These are phyloP conservation scores for Drosophila biarmipes DNA, from an alignment of 1,140 invertebrate genomes.

Conservation along the genomic window DNA sequence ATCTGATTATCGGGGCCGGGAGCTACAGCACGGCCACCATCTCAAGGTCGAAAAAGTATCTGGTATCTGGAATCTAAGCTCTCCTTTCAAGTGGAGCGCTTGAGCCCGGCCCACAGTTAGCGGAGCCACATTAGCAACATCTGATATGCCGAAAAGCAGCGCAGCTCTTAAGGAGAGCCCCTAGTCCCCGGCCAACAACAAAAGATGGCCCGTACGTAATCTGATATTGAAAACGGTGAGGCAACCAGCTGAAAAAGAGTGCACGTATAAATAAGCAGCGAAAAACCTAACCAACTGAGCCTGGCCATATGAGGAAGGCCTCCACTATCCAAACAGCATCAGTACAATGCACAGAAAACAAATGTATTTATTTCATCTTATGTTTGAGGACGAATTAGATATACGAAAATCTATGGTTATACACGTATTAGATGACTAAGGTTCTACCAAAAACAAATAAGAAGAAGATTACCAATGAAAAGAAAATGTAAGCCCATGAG, in stretches of 20 bases:
- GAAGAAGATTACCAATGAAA: not conserved
- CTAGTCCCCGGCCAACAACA: conserved; percentile 30
- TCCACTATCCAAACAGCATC: conserved; percentile 51
- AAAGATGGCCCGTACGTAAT: conserved; percentile 70
- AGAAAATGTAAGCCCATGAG: not conserved
- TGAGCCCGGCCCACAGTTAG: conserved; percentile 17
- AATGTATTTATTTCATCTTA: conserved; percentile 2
- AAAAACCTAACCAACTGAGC: conserved; percentile 35
- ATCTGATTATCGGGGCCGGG: conserved; percentile 33
- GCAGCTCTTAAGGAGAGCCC: conserved; percentile 32
- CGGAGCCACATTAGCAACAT: conserved; percentile 52
- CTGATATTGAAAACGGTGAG: conserved; percentile 69
- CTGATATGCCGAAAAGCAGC: conserved; percentile 52
- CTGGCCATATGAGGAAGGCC: conserved; percentile 62
- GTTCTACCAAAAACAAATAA: not conserved
- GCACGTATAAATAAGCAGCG: conserved; percentile 35
- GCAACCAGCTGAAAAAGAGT: conserved; percentile 44
- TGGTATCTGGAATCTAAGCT: conserved; percentile 36
- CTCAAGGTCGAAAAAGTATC: conserved; percentile 52
- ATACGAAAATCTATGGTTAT: not conserved
- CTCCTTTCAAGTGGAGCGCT: conserved; percentile 56
- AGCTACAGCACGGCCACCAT: conserved; percentile 24
- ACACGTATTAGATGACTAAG: not conserved
- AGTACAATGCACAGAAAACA: conserved; percentile 24
- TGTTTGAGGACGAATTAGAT: not conserved